These are phyloP conservation scores for Zygaena filipendulae DNA, from an alignment of 2,888 invertebrate species.

Conservation along the genomic window DNA sequence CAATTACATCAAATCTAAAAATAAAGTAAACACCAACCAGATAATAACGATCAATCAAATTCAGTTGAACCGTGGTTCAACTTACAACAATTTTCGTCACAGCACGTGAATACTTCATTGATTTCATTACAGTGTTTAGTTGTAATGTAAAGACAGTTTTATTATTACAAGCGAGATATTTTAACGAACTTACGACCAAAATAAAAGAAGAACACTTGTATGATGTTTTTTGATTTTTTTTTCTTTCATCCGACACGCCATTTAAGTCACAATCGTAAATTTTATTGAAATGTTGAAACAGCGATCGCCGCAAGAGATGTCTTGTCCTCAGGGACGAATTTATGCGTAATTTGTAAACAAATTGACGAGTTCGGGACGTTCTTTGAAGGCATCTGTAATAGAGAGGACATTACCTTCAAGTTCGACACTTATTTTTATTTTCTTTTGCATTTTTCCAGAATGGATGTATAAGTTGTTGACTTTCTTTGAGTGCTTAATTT, in stretches of 20 bases:
- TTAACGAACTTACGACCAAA: constrained; percentile 62
- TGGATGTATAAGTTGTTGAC: constrained; percentile 28
- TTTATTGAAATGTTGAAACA: constrained; percentile 68
- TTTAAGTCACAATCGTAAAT: constrained; percentile 68
- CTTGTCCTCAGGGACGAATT: constrained; percentile 64
- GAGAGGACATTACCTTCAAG: constrained; percentile 43
- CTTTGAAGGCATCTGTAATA: too few relatives aligned
- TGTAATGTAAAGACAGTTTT: constrained; percentile 49
- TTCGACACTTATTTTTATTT: constrained; percentile 58
- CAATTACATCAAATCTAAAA: too few relatives aligned
- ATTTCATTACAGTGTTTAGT: constrained; percentile 45
- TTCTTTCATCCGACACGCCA: constrained; percentile 60
- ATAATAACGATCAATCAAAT: too few relatives aligned
- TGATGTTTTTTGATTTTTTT: too few relatives aligned
- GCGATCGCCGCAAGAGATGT: constrained; percentile 63
- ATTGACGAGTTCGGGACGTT: constrained; percentile 57
- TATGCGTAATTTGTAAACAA: constrained; percentile 68
- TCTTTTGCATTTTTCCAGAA: too few relatives aligned
- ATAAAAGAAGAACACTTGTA: constrained; percentile 52
- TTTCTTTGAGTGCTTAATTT: constrained; percentile 1
- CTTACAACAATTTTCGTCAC: too few relatives aligned
- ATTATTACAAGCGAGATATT: constrained; percentile 55
- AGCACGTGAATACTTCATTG: constrained; percentile 39
- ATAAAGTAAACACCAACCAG: too few relatives aligned
- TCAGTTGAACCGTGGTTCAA: too few relatives aligned